These are phyloP conservation scores for Diploptera punctata DNA, from an alignment of 2,888 invertebrate species.

Conservation along the genomic window DNA sequence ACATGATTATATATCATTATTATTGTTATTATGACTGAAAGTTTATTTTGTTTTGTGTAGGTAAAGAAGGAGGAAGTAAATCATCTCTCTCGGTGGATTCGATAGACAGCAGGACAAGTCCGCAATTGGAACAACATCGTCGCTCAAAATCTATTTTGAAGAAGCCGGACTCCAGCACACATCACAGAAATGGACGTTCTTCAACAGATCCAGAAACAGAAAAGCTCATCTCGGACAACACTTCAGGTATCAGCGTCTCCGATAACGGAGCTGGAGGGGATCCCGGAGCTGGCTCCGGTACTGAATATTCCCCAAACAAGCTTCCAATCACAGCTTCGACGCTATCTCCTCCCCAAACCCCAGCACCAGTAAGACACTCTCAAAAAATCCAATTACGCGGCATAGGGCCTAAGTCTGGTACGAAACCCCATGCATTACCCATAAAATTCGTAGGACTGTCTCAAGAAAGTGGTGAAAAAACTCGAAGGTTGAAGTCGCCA, in stretches of 20 bases:
- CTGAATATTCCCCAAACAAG: slow-evolving; percentile 52
- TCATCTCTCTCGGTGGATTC: slow-evolving; percentile 74
- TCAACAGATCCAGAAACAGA: slow-evolving; percentile 75
- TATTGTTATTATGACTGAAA: too few species aligned
- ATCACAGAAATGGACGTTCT: slow-evolving; percentile 53
- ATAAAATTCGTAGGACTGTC: slow-evolving; percentile 53
- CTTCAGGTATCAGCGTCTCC: slow-evolving; percentile 64
- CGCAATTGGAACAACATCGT: slow-evolving; percentile 69
- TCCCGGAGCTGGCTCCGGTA: slow-evolving; percentile 50
- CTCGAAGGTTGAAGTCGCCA: slow-evolving; percentile 50
- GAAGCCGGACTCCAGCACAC: slow-evolving; percentile 70
- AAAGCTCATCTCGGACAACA: slow-evolving; percentile 67
- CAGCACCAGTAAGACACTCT: too few species aligned
- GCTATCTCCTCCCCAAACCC: slow-evolving; percentile 33
- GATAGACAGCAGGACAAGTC: slow-evolving; percentile 67
- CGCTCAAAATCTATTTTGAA: slow-evolving; percentile 79
- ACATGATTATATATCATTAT: too few species aligned
- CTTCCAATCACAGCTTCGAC: slow-evolving; percentile 33
- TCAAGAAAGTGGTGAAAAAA: slow-evolving; percentile 46
- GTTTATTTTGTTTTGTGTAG: slow-evolving; percentile 49
- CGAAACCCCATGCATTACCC: slow-evolving; percentile 50
- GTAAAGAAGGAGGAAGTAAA: slow-evolving; percentile 65
- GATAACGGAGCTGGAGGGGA: slow-evolving; percentile 47
- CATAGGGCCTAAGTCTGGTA: slow-evolving; percentile 44
- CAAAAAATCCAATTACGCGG: slow-evolving; percentile 26